These are phyloP conservation scores for Zaprionus lachaisei DNA, from an alignment of 1,140 invertebrate species.

Conservation along the genomic window DNA sequence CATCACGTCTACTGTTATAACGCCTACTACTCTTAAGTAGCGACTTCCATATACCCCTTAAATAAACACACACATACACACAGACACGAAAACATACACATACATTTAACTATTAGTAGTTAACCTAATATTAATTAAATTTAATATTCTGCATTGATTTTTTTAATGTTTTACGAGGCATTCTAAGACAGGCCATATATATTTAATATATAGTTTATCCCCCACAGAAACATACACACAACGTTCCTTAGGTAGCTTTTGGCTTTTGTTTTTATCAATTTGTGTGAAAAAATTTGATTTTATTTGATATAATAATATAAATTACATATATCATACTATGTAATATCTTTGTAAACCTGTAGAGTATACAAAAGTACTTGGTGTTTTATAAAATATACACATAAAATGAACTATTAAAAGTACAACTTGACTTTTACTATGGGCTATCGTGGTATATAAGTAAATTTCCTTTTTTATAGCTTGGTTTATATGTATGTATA, in stretches of 20 bases:
- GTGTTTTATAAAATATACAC: constrained; percentile 67
- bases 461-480: constrained; percentile 7
- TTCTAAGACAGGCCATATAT: constrained; percentile 25
- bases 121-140: constrained; percentile 18
- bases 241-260: constrained; percentile 44
- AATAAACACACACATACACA: not conserved
- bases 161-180: constrained; percentile 22
- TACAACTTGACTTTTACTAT: constrained; percentile 41
- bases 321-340: constrained; percentile 39
- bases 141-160: constrained; percentile 32
- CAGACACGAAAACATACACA: not conserved
- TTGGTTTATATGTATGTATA: not conserved
- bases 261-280: constrained; percentile 27
- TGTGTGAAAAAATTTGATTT: constrained; percentile 9
- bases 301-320: constrained; percentile 28
- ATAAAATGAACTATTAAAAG: constrained; percentile 49
- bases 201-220: constrained; percentile 10
- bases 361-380: constrained; percentile 68
- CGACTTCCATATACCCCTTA: not conserved
- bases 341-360: constrained; percentile 73
- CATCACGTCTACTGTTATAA: constrained; percentile 27
- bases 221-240: constrained; percentile 7
- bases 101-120: constrained; percentile 18
- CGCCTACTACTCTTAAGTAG: constrained; percentile 22
- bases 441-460: constrained; percentile 1